These are phyloP conservation scores for Pseudobourletiella spinata DNA, from an alignment of 1,140 invertebrate genomes.

Conservation along the genomic window DNA sequence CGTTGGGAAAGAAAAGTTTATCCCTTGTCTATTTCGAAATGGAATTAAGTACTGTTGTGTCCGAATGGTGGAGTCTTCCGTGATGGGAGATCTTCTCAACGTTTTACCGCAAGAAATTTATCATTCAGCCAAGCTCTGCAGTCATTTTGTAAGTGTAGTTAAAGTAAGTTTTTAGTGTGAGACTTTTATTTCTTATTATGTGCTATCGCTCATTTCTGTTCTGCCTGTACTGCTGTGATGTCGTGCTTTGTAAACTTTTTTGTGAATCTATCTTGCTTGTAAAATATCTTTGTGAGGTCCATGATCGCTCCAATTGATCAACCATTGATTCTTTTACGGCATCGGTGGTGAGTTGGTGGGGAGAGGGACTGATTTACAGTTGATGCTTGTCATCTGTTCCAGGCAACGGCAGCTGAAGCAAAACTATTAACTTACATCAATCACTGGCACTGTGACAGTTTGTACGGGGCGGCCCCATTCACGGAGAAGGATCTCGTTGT, in stretches of 20 bases:
- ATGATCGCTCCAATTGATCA: no score
- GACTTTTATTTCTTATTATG: neutral
- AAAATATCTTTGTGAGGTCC: no score
- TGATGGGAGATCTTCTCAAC: conserved; percentile 55
- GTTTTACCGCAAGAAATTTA: conserved; percentile 74
- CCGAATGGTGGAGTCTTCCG: conserved; percentile 70
- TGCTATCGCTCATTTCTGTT: neutral
- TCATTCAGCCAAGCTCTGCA: conserved; percentile 24
- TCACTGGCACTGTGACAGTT: conserved; percentile 76
- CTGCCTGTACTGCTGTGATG: neutral
- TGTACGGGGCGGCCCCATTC: conserved; percentile 83
- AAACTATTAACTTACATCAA: conserved; percentile 89
- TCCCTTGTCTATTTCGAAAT: conserved; percentile 76
- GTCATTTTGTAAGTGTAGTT: conserved; percentile 25
- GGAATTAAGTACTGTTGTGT: conserved; percentile 82
- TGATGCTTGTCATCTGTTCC: conserved; percentile 48
- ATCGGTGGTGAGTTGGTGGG: no score
- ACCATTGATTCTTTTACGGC: no score
- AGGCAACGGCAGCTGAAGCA: conserved; percentile 78
- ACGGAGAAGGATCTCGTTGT: conserved; percentile 83
- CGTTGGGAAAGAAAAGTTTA: conserved; percentile 41
- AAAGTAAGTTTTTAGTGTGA: neutral
- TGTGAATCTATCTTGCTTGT: no score
- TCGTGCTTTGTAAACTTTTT: no score
- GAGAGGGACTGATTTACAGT: no score